phyloP scores from a whole-genome alignment of 2,888 invertebrate species.

The Oxystoma pomonae region DNA sequence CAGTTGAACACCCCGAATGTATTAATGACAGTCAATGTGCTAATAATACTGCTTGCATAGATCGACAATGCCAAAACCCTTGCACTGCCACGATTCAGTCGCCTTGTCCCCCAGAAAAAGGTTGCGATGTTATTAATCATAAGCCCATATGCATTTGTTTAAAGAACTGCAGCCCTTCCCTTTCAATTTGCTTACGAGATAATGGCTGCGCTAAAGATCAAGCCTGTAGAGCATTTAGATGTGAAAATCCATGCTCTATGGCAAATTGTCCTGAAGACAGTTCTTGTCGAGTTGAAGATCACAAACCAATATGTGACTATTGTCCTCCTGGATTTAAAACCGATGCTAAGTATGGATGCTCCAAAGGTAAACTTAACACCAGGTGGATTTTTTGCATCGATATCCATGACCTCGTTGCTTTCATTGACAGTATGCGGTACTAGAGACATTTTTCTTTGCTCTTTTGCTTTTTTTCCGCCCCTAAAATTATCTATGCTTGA shows the following conservation, averaged over 20 bases:
- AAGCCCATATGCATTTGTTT: slow-evolving; percentile 82
- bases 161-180: slow-evolving; percentile 79
- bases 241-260: slow-evolving; percentile 84
- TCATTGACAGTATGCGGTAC: slow-evolving; percentile 40
- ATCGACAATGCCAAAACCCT: slow-evolving; percentile 82
- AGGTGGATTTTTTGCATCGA: slow-evolving; percentile 36
- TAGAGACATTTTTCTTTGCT: slow-evolving; percentile 34
- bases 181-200: slow-evolving; percentile 86
- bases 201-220: slow-evolving; percentile 80
- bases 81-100: slow-evolving; percentile 63
- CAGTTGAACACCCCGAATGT: slow-evolving; percentile 75
- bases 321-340: slow-evolving; percentile 91
- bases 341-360: slow-evolving; percentile 90
- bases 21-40: slow-evolving; percentile 78
- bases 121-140: slow-evolving; percentile 85
- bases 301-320: slow-evolving; percentile 93
- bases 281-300: slow-evolving; percentile 91
- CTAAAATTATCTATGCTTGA: neutral
- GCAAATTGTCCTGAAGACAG: slow-evolving; percentile 80
- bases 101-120: slow-evolving; percentile 76
- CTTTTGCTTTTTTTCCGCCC: slow-evolving; percentile 30
- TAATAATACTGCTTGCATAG: slow-evolving; percentile 78
- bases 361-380: slow-evolving; percentile 75
- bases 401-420: slow-evolving; percentile 39
- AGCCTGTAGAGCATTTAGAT: slow-evolving; percentile 85